Base-by-base conservation (phyloP, 2,113 vertebrate species). In the Lagenorhynchus albirostris region DNA sequence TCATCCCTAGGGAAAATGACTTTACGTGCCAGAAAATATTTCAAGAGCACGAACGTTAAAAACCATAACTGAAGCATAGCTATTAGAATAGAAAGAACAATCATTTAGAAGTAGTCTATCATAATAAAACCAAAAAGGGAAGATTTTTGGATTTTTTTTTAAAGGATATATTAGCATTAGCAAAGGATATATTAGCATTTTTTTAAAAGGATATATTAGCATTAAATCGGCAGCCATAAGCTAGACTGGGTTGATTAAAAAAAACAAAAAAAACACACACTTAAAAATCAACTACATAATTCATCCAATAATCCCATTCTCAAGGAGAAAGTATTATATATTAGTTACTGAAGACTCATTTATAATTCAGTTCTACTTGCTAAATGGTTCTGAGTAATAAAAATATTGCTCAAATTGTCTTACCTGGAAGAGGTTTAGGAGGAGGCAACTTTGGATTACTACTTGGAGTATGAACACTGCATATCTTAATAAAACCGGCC, bases 401-500 rank as follows among this genome's bases (percentile, higher is more conserved):
- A 88, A 89, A 77, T 3, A 85, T 71, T 68, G 41, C 33, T 68
- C 36, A 84, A 77, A 82, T 1, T 41, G 5, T 86, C 99, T 99
- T 98, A 99, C 99, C 99, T 99, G 99, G 99, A 97, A 99, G 99
- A 95, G 99, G 99, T 98, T 99, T 99, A 93, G 99, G 99, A 95
- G 99, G 99, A 90, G 99, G 99, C 98, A 99, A 98, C 98, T 99
- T 99, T 97, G 99, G 99, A 98, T 99, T 99, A 98, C 99, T 99
- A 99, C 99, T 99, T 65, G 99, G 99, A 60, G 99, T 99, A 98
- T 99, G 99, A 94, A 99, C 99, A 94, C 99, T 99, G 99, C 99
- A 99, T 98, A 99, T 99, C 98, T 99, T 99, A 98, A 99, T 99
- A 98, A 99, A 99, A 50, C 99, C 99, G 89, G 99, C 99, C 99